Base-by-base conservation (phyloP, 2,113 vertebrate species). In the Cariama cristata region DNA sequence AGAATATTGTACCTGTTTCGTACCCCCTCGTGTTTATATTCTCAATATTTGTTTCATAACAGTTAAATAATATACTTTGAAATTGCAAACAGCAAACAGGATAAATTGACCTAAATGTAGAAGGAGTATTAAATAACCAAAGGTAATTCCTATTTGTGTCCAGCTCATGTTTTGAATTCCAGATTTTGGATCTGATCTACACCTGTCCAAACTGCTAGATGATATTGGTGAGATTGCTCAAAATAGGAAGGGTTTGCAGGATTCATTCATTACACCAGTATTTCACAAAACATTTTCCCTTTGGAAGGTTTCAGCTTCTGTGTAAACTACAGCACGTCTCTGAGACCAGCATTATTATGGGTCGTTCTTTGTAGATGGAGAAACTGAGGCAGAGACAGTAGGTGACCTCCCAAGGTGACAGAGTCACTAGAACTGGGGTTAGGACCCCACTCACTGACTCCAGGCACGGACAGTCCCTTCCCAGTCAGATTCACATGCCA, bases 291-390 rank as follows among this genome's bases (percentile, higher is more conserved):
- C 56, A n/a, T 12, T 79, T 73, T 55, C 24, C 74, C 33, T 71
- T 62, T 7, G 50, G 33, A 58, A 86, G 59, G 35, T 38, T 86
- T 73, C 75, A 35, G 49, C n/a, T 75, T 35, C 56, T 42, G 44
- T 26, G 26, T 26, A 52, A 94, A 45, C 27, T n/a, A 9, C 14
- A 58, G 30, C 38, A 30, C 2, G 1, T 18, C 62, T 64, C 56
- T 0, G 1, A 44, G 55, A n/a, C 1, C 53, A 53, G 33, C 3
- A 14, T 22, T n/a, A 40, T 2, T 60, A 4, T 7, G 35, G 5
- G 8, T 30, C 40, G 4, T 38, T 49, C 60, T 79, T 30, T 67
- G 42, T 4, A 56, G 71, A 16, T 19, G 50, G 49, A 79, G 73
- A 53, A 64, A 45, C 44, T 6, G 50, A 42, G 71, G 35, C 66